Conservation (phyloP, 2,888 invertebrate genomes). For the Pasiphila rectangulata region DNA sequence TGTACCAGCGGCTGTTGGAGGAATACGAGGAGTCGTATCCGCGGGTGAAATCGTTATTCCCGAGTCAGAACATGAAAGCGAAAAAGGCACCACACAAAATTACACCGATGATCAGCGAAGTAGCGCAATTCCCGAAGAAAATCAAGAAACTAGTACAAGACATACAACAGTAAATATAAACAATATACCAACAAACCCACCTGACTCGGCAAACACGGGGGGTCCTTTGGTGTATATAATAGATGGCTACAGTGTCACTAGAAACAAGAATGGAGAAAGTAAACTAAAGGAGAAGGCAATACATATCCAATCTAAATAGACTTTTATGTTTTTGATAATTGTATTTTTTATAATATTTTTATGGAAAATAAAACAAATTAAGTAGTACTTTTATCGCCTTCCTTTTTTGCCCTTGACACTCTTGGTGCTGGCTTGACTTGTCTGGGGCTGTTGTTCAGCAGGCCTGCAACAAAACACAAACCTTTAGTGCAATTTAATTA, state of each 20-base stretch:
- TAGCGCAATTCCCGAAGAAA: constrained; percentile 65
- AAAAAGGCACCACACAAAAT: constrained; percentile 59
- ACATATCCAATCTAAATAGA: constrained; percentile 47
- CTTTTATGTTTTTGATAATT: constrained; percentile 19
- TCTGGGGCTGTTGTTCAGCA: constrained; percentile 69
- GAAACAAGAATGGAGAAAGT: constrained; percentile 68
- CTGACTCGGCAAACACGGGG: constrained; percentile 39
- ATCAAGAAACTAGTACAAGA: constrained; percentile 65
- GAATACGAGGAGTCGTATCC: constrained; percentile 61
- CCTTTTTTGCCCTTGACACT: constrained; percentile 73
- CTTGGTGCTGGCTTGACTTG: constrained; percentile 59
- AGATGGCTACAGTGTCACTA: constrained; percentile 72
- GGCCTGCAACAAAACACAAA: constrained; percentile 56
- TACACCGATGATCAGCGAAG: constrained; percentile 65
- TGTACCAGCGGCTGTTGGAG: constrained; percentile 64
- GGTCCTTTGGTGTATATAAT: constrained; percentile 59
- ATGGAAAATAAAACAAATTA: constrained; percentile 31
- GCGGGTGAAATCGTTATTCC: constrained; percentile 45
- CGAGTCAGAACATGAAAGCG: constrained; percentile 52
- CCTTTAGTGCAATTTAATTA: not conserved
- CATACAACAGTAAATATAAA: constrained; percentile 45
- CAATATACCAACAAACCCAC: constrained; percentile 29
- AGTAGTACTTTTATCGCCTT: constrained; percentile 54
- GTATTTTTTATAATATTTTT: constrained; percentile 24
- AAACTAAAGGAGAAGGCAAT: constrained; percentile 61